A percentile compares a stretch with the other conserved stretches of the same genome.
These are phyloP conservation scores for Drosophila pallidifrons DNA, from an alignment of 1,140 invertebrate genomes.

Conservation along the genomic window DNA sequence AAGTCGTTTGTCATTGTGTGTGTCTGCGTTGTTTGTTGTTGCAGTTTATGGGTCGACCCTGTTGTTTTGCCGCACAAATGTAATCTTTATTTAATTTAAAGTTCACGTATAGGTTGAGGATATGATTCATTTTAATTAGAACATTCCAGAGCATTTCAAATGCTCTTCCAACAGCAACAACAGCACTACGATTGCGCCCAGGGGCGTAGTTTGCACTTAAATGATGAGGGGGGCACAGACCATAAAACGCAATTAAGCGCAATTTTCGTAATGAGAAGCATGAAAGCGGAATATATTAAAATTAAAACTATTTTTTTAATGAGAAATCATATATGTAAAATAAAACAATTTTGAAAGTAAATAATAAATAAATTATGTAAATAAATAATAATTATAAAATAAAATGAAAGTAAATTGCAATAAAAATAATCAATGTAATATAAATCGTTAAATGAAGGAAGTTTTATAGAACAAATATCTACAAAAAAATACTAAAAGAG, in stretches of 20 bases:
- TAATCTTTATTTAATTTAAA: conserved; percentile 78
- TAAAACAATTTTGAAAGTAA: no score
- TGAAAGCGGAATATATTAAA: no score
- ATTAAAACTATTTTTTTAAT: no score
- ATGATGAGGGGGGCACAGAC: background rate
- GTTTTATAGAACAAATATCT: no score
- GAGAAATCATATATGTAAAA: no score
- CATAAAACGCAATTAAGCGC: background rate
- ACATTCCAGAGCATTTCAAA: conserved; percentile 59
- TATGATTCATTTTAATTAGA: conserved; percentile 80
- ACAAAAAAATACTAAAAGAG: no score
- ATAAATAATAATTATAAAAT: no score
- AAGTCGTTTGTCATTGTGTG: conserved; percentile 21
- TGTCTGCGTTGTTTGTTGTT: conserved; percentile 5
- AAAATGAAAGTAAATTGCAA: no score
- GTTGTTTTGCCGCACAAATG: conserved; percentile 43
- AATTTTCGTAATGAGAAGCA: no score
- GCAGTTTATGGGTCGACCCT: conserved; percentile 17
- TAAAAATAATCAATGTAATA: no score
- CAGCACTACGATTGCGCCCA: background rate
- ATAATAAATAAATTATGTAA: no score
- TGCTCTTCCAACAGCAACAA: conserved; percentile 17
- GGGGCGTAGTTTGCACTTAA: conserved; percentile 8
- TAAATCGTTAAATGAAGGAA: no score
- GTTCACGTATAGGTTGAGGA: conserved; percentile 80